Conservation (phyloP, 2,888 invertebrate species). For the Dryomyza anilis region DNA sequence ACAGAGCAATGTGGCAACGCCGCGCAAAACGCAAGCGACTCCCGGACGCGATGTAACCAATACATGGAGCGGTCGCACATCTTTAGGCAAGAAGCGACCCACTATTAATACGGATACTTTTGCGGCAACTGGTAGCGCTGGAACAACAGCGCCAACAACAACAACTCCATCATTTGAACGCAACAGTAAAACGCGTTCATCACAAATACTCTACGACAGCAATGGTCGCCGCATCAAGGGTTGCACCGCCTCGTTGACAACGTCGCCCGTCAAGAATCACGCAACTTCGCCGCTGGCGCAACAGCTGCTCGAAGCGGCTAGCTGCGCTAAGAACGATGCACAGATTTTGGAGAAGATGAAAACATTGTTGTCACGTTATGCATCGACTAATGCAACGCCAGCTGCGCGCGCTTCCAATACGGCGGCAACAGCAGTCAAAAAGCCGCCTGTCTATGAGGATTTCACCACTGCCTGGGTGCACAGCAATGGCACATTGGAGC, state of each 20-base stretch:
- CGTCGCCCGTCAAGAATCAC: slow-evolving; percentile 65
- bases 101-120: slow-evolving; percentile 71
- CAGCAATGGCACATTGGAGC: slow-evolving; percentile 71
- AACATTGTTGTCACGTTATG: slow-evolving; percentile 69
- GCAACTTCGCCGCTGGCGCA: slow-evolving; percentile 72
- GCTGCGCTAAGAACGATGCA: slow-evolving; percentile 74
- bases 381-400: slow-evolving; percentile 46
- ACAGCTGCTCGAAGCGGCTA: slow-evolving; percentile 74
- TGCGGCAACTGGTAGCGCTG: slow-evolving; percentile 46
- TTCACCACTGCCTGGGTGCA: slow-evolving; percentile 75
- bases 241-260: slow-evolving; percentile 54
- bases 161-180: slow-evolving; percentile 62
- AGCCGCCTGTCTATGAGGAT: slow-evolving; percentile 68
- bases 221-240: slow-evolving; percentile 63
- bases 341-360: slow-evolving; percentile 77
- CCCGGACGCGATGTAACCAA: slow-evolving; percentile 66
- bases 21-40: slow-evolving; percentile 31
- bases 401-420: slow-evolving; percentile 36
- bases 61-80: slow-evolving; percentile 75
- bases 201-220: slow-evolving; percentile 61
- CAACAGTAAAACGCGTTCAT: slow-evolving; percentile 55
- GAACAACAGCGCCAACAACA: slow-evolving; percentile 34
- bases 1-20: neutral
- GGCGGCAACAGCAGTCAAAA: slow-evolving; percentile 34
- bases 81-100: slow-evolving; percentile 59